Evolutionary conservation across 2,113 vertebrate species (phyloP).

Genomic region (Xiphophorus hellerii): DNA sequence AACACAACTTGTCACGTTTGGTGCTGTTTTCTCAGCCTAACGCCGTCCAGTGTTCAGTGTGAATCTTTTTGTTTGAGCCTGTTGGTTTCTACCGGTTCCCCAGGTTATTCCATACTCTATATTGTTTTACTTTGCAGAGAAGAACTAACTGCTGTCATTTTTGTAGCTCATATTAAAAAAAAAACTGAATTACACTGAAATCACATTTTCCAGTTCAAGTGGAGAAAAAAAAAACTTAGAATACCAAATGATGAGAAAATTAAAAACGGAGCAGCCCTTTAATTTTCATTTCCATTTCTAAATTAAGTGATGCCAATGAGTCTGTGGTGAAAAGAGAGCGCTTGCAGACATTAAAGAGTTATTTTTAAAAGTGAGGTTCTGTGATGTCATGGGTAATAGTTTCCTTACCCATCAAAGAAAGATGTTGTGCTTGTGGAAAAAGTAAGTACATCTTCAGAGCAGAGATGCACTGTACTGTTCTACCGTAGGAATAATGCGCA

Average conservation of each 20-base stretch:
- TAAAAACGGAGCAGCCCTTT: too few species aligned
- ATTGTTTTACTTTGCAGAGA: not conserved
- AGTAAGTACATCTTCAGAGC: not conserved
- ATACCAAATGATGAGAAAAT: too few species aligned
- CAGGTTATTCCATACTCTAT: not conserved
- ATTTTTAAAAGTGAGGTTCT: not conserved
- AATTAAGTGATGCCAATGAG: too few species aligned
- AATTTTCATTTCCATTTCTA: too few species aligned
- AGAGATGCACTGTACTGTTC: not conserved
- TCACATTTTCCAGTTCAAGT: too few species aligned
- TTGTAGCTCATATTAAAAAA: too few species aligned
- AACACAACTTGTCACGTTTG: not conserved
- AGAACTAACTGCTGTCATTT: not conserved
- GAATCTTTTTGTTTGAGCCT: not conserved
- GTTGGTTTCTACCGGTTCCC: not conserved
- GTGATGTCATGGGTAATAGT: not conserved
- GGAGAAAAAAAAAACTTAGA: too few species aligned
- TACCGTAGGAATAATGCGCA: not conserved
- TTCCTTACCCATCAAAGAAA: not conserved
- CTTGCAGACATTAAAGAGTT: too few species aligned
- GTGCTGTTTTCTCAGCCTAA: not conserved
- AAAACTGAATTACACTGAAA: too few species aligned
- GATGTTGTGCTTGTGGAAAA: not conserved
- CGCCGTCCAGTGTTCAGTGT: not conserved
- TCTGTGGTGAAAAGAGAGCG: too few species aligned